Conservation (phyloP, 2,113 vertebrate species). For the Isurus oxyrinchus region DNA sequence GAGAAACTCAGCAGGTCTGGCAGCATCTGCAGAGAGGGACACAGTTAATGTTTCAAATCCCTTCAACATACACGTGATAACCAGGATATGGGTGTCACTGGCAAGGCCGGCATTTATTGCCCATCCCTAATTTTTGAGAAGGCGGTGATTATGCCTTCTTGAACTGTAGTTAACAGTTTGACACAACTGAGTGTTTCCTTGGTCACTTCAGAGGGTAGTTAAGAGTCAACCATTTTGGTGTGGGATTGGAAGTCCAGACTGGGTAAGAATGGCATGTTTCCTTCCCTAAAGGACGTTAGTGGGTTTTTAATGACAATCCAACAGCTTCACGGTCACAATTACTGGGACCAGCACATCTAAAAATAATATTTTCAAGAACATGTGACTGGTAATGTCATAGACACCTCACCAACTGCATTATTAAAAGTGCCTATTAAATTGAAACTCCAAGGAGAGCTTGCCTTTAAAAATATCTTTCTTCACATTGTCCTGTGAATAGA, state of each 20-base stretch:
- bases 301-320: background rate
- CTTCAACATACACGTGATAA: too few species aligned
- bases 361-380: background rate
- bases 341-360: background rate
- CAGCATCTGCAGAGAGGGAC: too few species aligned
- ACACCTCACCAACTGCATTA: background rate
- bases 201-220: background rate
- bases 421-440: background rate
- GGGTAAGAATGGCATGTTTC: background rate
- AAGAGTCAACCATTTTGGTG: too few species aligned
- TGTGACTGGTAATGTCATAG: background rate
- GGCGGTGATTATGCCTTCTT: background rate
- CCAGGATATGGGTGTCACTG: background rate
- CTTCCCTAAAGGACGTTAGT: background rate
- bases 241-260: background rate
- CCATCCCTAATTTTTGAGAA: background rate
- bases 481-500: background rate
- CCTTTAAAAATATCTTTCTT: slow-evolving; percentile 1
- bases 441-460: background rate
- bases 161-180: background rate
- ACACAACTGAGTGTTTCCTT: background rate
- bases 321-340: background rate
- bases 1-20: too few species aligned
- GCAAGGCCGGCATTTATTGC: background rate
- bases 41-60: too few species aligned